A percentile compares a stretch with the other conserved stretches of the same genome.
phyloP scores from a whole-genome alignment of 2,888 invertebrate species.

The Meandrusa payeni region DNA sequence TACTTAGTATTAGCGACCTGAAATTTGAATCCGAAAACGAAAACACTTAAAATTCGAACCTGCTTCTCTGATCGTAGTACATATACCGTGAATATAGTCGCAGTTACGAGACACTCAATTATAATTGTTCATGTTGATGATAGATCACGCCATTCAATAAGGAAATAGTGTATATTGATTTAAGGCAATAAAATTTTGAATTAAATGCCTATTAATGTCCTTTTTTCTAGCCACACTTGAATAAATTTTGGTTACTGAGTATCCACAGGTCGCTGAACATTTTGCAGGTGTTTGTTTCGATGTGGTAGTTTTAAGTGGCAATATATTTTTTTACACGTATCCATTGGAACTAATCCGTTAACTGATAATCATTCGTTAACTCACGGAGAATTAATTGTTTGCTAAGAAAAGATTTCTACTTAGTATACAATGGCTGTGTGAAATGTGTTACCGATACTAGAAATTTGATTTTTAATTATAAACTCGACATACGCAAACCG shows the following conservation, averaged over 20 bases:
- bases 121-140: slow-evolving; percentile 11
- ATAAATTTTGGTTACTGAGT: slow-evolving; percentile 3
- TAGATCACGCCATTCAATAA: slow-evolving; percentile 16
- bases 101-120: no score
- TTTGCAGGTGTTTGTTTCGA: slow-evolving; percentile 22
- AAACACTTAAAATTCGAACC: no score
- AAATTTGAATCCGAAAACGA: no score
- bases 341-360: slow-evolving; percentile 22
- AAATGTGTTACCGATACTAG: slow-evolving; percentile 4
- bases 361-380: slow-evolving; percentile 20
- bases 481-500: slow-evolving; percentile 4
- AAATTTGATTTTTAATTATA: slow-evolving; percentile 10
- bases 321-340: slow-evolving; percentile 20
- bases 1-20: no score
- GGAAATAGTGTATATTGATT: slow-evolving; percentile 19
- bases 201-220: slow-evolving; percentile 5
- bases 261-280: neutral
- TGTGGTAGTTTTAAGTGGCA: slow-evolving; percentile 25
- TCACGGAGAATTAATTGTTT: slow-evolving; percentile 22
- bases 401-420: slow-evolving; percentile 22
- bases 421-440: slow-evolving; percentile 5
- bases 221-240: slow-evolving; percentile 13
- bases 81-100: no score
- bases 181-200: slow-evolving; percentile 15
- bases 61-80: no score